Conservation (phyloP, 1,140 invertebrate genomes). For the Tetragnatha versicolor region DNA sequence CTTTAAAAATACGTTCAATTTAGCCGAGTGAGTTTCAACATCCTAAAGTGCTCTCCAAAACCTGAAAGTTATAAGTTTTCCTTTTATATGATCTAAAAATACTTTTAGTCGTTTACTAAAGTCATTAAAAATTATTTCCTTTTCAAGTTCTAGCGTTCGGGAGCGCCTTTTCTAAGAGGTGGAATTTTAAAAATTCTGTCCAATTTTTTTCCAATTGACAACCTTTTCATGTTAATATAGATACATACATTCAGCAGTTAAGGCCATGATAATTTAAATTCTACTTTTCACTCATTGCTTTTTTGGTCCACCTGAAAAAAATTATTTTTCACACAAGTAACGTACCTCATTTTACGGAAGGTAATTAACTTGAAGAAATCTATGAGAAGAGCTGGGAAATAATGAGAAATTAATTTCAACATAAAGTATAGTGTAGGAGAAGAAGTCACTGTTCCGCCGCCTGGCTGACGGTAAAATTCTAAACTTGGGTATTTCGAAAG, state of each 20-base stretch:
- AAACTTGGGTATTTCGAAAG: slow-evolving; percentile 56
- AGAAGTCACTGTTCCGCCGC: slow-evolving; percentile 36
- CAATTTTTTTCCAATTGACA: neutral
- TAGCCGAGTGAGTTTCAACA: too few species aligned
- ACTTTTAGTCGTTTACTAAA: too few species aligned
- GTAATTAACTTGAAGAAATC: neutral
- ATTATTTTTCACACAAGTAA: neutral
- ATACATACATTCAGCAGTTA: too few species aligned
- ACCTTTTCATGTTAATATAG: neutral
- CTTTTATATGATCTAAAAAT: too few species aligned
- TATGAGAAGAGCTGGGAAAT: neutral
- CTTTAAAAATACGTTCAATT: too few species aligned
- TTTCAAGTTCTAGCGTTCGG: too few species aligned
- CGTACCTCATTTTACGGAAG: neutral
- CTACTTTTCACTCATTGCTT: neutral
- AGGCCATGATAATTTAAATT: neutral
- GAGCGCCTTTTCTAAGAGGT: too few species aligned
- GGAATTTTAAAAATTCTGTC: neutral
- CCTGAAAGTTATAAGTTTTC: too few species aligned
- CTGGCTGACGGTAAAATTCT: slow-evolving; percentile 55
- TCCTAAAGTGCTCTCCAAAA: too few species aligned
- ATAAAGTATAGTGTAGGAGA: neutral
- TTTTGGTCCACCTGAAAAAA: neutral
- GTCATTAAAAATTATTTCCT: too few species aligned
- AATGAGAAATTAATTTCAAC: slow-evolving; percentile 10